Evolutionary conservation across 2,797 vertebrate genomes (phyloP), one percentile per base, ranked within the genome.

Genomic region (Sebastes hubbsi): DNA sequence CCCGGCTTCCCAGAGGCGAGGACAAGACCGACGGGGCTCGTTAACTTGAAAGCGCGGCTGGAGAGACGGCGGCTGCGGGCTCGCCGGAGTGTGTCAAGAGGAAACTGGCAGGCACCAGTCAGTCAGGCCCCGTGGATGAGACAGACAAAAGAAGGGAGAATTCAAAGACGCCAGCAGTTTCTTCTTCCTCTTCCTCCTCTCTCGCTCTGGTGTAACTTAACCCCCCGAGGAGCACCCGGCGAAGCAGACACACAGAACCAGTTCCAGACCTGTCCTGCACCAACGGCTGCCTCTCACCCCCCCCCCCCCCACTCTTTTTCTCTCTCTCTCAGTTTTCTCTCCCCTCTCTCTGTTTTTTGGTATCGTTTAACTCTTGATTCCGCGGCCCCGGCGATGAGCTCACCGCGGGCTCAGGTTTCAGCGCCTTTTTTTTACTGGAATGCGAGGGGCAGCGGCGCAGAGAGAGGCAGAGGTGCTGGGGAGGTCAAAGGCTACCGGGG

Each of bases 361-460:
- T 93, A 91, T 94, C 90, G 89, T 91, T 91, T 90, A 87, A 91
- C 88, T 93, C 88, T 87, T 81, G 88, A 92, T 89, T 93, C 89
- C 42, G n/a, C 12, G 84, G 88, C 82, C 81, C 77, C 59, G 69
- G 30, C 84, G 90, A 94, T 96, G 95, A 95, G 95, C 93, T 95
- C 94, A 95, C 88, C 27, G 34, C 22, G 0, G 88, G 88, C 83
- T 95, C 94, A n/a, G 82, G 94, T 95, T 95, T 92, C 95, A 95
- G 78, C 9, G 73, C 75, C 79, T 87, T 49, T 78, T 20, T 87
- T 49, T 78, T 20, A 63, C 86, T 87, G 94, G 94, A 95, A 95
- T 95, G 93, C 7, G 27, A 93, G 92, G 91, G 91, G 91, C 90
- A 90, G 90, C 63, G 30, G 34, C 64, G 56, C 85, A 72, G 83